Base-by-base conservation (phyloP, 2,888 invertebrate species). In the Clivina fossor region DNA sequence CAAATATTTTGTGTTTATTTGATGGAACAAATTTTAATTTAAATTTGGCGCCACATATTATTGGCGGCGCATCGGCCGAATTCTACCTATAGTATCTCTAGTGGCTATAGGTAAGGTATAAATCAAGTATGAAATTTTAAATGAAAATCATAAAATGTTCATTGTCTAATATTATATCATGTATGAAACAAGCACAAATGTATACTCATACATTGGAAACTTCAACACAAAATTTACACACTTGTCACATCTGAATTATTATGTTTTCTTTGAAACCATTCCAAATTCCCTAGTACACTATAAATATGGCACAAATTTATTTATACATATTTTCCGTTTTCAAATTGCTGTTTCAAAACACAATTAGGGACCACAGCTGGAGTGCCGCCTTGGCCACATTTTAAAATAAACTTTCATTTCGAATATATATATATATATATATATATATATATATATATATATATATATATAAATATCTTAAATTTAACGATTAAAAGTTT, bases 241-340 rank as follows among this genome's bases (percentile, higher is more conserved):
- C 26, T 53, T 53, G 44, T 53, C 53, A 53, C 26, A 11, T 53
- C 18, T 44, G 44, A 53, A 44, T 28, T 44, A 53, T 44, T 53
- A 53, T 35, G 40, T 44, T 44, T 53, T 35, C 53, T 44, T 44
- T 28, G 44, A 53, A 44, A 53, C 35, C 35, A 44, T 44, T 53
- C 44, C 43, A 53, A 44, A 44, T 41, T 53, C 26, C 37, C 37
- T 40, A 19, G 8, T 24, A 19, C 44, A 28, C 7, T 44, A 43
- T 44, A 53, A 53, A 53, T 44, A 53, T 30, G 18, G 16, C 20
- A 33, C 9, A 28, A 53, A 44, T 53, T 44, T 44, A 53, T 53
- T 44, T 37, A n/a, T 44, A 44, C 40, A 41, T 50, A 53, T 53
- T 53, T 44, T n/a, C n/a, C n/a, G n/a, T n/a, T n/a, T n/a, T 26